Conservation (phyloP, 2,113 vertebrate species). For the Prinia subflava region DNA sequence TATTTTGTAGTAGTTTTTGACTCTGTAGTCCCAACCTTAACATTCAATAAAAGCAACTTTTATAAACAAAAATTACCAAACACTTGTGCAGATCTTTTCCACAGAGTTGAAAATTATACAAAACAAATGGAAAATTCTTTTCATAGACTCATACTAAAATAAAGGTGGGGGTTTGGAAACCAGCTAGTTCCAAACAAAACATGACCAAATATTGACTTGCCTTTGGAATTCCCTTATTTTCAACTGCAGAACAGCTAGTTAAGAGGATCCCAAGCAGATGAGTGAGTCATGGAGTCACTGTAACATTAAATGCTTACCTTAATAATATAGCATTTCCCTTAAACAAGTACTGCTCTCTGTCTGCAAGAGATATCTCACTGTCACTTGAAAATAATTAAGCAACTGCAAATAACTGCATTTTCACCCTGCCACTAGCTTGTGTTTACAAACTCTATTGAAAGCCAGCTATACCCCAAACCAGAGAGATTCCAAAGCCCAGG, state of each 20-base stretch:
- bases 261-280: neutral
- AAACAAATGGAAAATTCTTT: slow-evolving; percentile 43
- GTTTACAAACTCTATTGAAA: neutral
- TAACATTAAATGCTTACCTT: neutral
- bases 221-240: neutral
- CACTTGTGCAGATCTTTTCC: neutral
- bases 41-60: slow-evolving; percentile 4
- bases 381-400: neutral
- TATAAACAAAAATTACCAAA: neutral
- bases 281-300: neutral
- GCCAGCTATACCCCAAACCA: neutral
- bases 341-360: neutral
- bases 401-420: neutral
- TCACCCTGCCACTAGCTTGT: neutral
- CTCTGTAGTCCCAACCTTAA: neutral
- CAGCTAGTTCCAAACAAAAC: neutral
- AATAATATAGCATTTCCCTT: neutral
- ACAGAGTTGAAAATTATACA: neutral
- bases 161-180: slow-evolving; percentile 8
- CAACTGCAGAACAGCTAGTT: neutral
- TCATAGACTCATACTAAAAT: slow-evolving; percentile 27
- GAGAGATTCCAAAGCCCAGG: neutral
- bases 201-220: neutral
- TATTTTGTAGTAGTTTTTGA: neutral
- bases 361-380: neutral